Conservation (phyloP, 1,140 invertebrate species). For the Hylaeus anthracinus region DNA sequence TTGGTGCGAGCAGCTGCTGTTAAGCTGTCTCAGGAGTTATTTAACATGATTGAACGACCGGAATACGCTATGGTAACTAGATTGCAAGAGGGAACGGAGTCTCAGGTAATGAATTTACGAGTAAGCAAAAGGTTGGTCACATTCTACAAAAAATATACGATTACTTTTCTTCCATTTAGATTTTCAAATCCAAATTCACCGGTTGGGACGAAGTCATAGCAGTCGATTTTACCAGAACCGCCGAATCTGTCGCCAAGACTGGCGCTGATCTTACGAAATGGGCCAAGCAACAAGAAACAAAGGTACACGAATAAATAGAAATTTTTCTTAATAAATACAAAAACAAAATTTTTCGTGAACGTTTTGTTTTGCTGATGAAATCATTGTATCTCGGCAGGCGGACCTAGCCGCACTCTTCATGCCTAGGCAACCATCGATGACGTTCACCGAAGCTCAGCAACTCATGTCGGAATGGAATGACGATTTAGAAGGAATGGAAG, state of each 20-base stretch:
- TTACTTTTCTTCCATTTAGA: slow-evolving; percentile 79
- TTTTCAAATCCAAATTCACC: slow-evolving; percentile 98
- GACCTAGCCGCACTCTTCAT: slow-evolving; percentile 98
- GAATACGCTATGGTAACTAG: slow-evolving; percentile 93
- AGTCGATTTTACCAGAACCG: slow-evolving; percentile 99
- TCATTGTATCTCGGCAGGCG: slow-evolving; percentile 81
- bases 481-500: slow-evolving; percentile 97
- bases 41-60: slow-evolving; percentile 94
- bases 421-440: slow-evolving; percentile 94
- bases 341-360: no score
- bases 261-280: slow-evolving; percentile 97
- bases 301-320: slow-evolving; percentile 77
- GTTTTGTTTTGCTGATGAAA: neutral
- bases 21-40: slow-evolving; percentile 97
- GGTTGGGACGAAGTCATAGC: slow-evolving; percentile 99
- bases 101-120: slow-evolving; percentile 79
- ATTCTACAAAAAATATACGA: neutral
- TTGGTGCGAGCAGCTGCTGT: slow-evolving; percentile 97
- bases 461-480: slow-evolving; percentile 97
- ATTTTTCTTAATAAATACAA: no score
- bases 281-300: slow-evolving; percentile 94
- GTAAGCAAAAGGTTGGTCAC: neutral
- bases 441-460: slow-evolving; percentile 91
- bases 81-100: slow-evolving; percentile 92
- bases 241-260: slow-evolving; percentile 97